Conservation (phyloP, 2,888 invertebrate genomes). For the Scelioninae gen. 1 region DNA sequence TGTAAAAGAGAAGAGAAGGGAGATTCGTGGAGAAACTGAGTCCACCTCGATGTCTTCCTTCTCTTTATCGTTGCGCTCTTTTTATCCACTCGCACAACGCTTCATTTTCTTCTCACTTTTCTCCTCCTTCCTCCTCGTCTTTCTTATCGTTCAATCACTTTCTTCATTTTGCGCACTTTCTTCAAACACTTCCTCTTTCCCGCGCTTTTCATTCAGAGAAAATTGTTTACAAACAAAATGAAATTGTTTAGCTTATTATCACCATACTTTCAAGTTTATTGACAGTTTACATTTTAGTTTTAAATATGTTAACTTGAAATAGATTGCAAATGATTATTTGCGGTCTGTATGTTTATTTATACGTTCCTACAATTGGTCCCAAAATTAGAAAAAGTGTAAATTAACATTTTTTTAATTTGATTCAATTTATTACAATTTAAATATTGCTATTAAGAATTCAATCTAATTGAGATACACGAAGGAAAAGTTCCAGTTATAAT, state of each 20-base stretch:
- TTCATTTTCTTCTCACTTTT: constrained; percentile 66
- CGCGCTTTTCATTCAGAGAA: constrained; percentile 5
- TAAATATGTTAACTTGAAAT: no score
- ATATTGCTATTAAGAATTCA: no score
- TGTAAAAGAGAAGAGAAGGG: constrained; percentile 67
- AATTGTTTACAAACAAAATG: not conserved
- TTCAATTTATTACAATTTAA: no score
- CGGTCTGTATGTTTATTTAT: no score
- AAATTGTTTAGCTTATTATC: not conserved
- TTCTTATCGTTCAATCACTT: constrained; percentile 44
- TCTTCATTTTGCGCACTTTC: constrained; percentile 31
- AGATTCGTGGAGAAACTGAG: constrained; percentile 68
- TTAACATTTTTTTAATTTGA: no score
- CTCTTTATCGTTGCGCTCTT: constrained; percentile 66
- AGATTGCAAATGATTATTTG: no score
- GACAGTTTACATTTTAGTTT: no score
- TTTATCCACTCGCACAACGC: constrained; percentile 43
- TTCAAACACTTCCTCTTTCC: constrained; percentile 36
- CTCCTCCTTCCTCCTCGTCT: constrained; percentile 50
- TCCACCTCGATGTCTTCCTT: constrained; percentile 68
- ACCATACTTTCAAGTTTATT: no score
- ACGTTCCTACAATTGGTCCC: no score
- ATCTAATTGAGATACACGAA: no score
- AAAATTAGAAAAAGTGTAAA: no score
- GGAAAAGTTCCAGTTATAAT: no score